phyloP scores from a whole-genome alignment of 2,888 invertebrate species.

The Augiades crinisus region DNA sequence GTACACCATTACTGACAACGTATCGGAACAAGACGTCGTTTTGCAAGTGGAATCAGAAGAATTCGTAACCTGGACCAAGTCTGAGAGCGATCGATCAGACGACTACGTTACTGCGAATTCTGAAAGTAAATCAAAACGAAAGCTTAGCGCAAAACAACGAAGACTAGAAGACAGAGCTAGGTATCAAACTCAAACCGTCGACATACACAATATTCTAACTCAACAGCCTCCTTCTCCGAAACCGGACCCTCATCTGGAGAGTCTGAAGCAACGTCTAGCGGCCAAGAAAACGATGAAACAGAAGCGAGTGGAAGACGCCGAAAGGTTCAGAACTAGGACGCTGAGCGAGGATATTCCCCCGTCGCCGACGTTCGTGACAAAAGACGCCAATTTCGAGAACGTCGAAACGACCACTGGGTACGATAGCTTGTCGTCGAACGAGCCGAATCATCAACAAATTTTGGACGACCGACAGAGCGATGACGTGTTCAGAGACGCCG shows the following conservation, averaged over 20 bases:
- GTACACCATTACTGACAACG: constrained; percentile 86
- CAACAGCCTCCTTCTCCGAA: constrained; percentile 39
- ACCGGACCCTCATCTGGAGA: constrained; percentile 62
- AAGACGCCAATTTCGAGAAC: constrained; percentile 69
- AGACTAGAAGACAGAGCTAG: constrained; percentile 84
- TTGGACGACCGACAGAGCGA: constrained; percentile 52
- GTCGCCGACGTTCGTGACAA: constrained; percentile 72
- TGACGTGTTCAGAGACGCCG: constrained; percentile 55
- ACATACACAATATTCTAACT: constrained; percentile 55
- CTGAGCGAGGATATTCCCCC: constrained; percentile 79
- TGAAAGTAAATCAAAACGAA: constrained; percentile 59
- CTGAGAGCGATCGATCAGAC: constrained; percentile 66
- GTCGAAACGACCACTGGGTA: constrained; percentile 74
- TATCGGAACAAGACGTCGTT: constrained; percentile 51
- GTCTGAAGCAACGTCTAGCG: constrained; percentile 59
- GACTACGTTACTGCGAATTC: constrained; percentile 60
- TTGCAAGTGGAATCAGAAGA: constrained; percentile 57
- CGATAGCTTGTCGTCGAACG: constrained; percentile 71
- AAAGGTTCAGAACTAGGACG: constrained; percentile 88
- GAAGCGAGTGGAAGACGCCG: constrained; percentile 84
- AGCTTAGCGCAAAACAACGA: constrained; percentile 83
- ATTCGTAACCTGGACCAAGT: constrained; percentile 70
- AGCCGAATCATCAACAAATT: constrained; percentile 62
- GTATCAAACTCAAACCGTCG: constrained; percentile 85
- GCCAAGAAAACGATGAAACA: constrained; percentile 79